phyloP scores from a whole-genome alignment of 2,797 vertebrate genomes.

The Diglossa cyanea region DNA sequence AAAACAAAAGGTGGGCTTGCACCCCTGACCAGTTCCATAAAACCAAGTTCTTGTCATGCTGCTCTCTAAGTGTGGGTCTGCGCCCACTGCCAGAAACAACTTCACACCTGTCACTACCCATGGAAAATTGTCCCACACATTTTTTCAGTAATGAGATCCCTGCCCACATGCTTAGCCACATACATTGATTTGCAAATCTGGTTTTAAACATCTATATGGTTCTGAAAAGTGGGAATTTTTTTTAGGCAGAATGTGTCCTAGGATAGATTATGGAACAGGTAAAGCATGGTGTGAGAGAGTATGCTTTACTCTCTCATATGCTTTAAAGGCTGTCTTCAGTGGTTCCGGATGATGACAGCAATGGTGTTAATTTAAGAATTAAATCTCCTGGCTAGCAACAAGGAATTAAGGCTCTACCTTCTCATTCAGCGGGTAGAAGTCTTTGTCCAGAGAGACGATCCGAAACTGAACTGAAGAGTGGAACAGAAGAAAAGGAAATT shows the following conservation, averaged over 20 bases:
- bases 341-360: neutral
- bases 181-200: neutral
- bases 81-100: neutral
- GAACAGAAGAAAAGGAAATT: constrained; percentile 34
- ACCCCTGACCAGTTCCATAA: neutral
- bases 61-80: neutral
- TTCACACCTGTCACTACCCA: neutral
- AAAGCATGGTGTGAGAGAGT: neutral
- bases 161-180: neutral
- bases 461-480: constrained; percentile 81
- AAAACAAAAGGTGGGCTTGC: neutral
- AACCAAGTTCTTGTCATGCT: neutral
- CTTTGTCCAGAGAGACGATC: constrained; percentile 78
- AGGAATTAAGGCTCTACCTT: constrained; percentile 60
- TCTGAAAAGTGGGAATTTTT: neutral
- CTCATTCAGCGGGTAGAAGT: constrained; percentile 72
- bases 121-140: neutral
- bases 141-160: neutral
- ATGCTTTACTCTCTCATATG: no score
- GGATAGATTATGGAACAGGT: neutral
- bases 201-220: neutral
- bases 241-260: neutral
- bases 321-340: neutral
- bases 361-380: neutral
- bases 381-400: neutral